Percentiles rank a stretch among this genome's conserved stretches.
Evolutionary conservation across 2,888 invertebrate species (phyloP).

Genomic region (Meandrusa payeni): DNA sequence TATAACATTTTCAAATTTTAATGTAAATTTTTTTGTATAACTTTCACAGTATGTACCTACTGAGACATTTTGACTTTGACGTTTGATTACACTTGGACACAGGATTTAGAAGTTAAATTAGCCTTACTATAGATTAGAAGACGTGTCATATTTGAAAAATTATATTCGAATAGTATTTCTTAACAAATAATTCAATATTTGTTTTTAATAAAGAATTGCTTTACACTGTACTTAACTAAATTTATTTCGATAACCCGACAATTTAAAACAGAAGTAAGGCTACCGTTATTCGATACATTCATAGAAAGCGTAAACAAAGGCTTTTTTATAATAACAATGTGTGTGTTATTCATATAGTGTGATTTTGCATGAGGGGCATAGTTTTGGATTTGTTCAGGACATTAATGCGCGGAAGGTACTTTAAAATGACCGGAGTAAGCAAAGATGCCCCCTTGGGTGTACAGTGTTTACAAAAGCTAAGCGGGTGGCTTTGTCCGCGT

Average conservation of each 20-base stretch:
- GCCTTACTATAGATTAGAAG: slow-evolving; percentile 4
- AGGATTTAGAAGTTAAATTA: too few relatives aligned
- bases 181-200: slow-evolving; percentile 5
- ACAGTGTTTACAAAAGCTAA: slow-evolving; percentile 75
- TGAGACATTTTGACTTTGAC: too few relatives aligned
- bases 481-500: slow-evolving; percentile 80
- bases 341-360: slow-evolving; percentile 31
- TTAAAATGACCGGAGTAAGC: slow-evolving; percentile 78
- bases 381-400: slow-evolving; percentile 32
- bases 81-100: too few relatives aligned
- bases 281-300: slow-evolving; percentile 5
- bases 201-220: background rate
- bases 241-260: background rate
- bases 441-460: slow-evolving; percentile 85
- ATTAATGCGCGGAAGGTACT: slow-evolving; percentile 40
- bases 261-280: background rate
- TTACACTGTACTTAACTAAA: background rate
- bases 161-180: slow-evolving; percentile 4
- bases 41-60: too few relatives aligned
- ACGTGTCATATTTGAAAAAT: slow-evolving; percentile 16
- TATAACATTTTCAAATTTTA: too few relatives aligned
- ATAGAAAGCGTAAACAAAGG: slow-evolving; percentile 45
- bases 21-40: too few relatives aligned
- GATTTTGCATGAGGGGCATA: slow-evolving; percentile 42
- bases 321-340: slow-evolving; percentile 39